A percentile compares a stretch with the other conserved stretches of the same genome.
Conservation (phyloP, 2,113 vertebrate genomes). For the Protobothrops mucrosquamatus region DNA sequence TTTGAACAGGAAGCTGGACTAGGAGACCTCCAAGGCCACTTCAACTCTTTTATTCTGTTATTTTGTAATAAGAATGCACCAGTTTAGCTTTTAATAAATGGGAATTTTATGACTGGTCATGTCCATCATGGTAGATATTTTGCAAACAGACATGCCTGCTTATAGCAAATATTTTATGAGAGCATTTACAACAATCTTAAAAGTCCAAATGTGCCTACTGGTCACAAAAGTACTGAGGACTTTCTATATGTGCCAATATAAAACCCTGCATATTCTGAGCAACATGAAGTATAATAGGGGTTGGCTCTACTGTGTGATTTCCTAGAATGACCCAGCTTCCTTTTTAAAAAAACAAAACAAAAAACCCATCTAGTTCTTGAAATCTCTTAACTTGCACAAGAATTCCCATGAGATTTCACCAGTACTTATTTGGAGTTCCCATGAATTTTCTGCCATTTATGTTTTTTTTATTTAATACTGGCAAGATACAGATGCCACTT, state of each 20-base stretch:
- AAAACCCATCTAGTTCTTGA: not conserved
- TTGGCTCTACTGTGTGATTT: not conserved
- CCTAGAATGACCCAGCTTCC: not conserved
- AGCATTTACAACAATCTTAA: not conserved
- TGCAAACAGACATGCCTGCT: not conserved
- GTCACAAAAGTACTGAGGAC: not conserved
- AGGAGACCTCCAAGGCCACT: not conserved
- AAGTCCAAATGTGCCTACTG: not conserved
- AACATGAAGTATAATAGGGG: not conserved
- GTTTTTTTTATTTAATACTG: not conserved
- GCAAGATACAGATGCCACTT: not conserved
- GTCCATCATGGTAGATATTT: not conserved
- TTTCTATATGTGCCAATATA: not conserved
- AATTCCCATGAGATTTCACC: not conserved
- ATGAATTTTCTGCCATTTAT: not conserved
- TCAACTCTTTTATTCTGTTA: not conserved
- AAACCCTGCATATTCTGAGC: not conserved
- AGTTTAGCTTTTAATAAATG: not conserved
- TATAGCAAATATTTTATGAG: not conserved
- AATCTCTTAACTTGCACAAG: not conserved
- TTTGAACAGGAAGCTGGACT: not conserved
- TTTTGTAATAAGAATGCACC: not conserved
- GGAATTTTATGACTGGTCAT: not conserved
- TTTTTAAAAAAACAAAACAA: not conserved
- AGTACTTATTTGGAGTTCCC: not conserved